Evolutionary conservation across 2,113 vertebrate genomes (phyloP), one percentile per base, ranked within the genome.

Genomic region (Lamprotornis superbus): DNA sequence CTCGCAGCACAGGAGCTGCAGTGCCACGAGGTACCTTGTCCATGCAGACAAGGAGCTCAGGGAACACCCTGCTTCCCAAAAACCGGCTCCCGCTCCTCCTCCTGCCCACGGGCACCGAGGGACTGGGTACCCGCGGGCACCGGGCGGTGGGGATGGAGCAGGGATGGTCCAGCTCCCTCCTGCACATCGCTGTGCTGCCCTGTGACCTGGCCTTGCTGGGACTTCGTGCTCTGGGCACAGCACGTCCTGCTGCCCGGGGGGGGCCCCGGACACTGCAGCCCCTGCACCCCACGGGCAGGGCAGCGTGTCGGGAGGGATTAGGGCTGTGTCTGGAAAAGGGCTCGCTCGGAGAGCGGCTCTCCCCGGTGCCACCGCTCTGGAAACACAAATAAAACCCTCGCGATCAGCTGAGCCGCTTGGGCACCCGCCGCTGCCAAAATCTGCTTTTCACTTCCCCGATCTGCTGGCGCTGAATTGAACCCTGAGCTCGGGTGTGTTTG

Each of bases 181-280:
- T 0, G 3, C 60, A 1, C 4, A 1, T 20, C 6, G 12, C 80
- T 75, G n/a, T 37, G 35, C 69, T 52, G 77, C 40, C 30, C 50
- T 3, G 1, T 3, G 5, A 2, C 1, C 0, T 30, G 87, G 8
- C 56, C 47, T 35, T 11, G 61, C 57, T 18, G 67, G 7, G 12
- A 5, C 35, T 27, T 61, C 3, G 0, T 53, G 65, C 65, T 65
- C 60, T 22, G 50, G 56, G 60, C 11, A 35, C 86, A 46, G 17
- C 42, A 2, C 0, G 2, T 35, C 67, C 59, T 3, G 57, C 42
- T 33, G 59, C 9, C 59, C 18, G 1, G 27, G 24, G 55, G 55
- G 30, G 5, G 5, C 68, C 33, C 67, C 0, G 3, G 52, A 14
- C 0, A 0, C 49, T 4, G 33, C 10, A 9, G 37, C 6, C 30